phyloP scores from a whole-genome alignment of 2,797 vertebrate species.

The Ibycter americanus region DNA sequence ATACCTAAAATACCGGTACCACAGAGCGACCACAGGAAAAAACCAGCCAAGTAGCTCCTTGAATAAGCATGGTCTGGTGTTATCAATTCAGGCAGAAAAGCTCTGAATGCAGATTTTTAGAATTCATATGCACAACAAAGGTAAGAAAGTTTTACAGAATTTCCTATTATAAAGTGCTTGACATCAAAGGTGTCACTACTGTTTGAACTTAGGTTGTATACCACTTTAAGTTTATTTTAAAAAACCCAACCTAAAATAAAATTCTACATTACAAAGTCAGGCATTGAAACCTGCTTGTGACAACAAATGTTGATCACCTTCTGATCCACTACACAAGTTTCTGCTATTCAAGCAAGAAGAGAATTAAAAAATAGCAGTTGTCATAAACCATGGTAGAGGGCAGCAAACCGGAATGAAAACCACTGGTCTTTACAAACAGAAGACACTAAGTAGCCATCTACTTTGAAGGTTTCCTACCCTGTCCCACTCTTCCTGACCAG shows the following conservation, averaged over 20 bases:
- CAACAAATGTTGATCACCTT: neutral
- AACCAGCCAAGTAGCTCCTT: neutral
- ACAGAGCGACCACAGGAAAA: neutral
- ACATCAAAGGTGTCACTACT: neutral
- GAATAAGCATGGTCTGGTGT: neutral
- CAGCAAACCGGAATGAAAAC: neutral
- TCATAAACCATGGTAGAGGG: neutral
- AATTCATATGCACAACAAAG: neutral
- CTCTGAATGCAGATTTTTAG: neutral
- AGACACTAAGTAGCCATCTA: neutral
- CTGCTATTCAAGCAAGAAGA: neutral
- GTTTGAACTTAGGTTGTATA: neutral
- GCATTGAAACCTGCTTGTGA: neutral
- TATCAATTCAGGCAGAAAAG: neutral
- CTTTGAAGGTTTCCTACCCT: neutral
- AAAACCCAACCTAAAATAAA: neutral
- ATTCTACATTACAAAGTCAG: neutral
- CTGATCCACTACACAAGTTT: neutral
- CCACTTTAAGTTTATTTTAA: neutral
- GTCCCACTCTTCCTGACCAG: neutral
- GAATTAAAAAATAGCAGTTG: neutral
- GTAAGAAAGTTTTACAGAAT: neutral
- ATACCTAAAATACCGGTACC: neutral
- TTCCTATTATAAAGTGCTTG: neutral
- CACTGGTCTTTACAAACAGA: neutral